Conservation (phyloP, 2,888 invertebrate species). For the Yponomeuta evonymella region DNA sequence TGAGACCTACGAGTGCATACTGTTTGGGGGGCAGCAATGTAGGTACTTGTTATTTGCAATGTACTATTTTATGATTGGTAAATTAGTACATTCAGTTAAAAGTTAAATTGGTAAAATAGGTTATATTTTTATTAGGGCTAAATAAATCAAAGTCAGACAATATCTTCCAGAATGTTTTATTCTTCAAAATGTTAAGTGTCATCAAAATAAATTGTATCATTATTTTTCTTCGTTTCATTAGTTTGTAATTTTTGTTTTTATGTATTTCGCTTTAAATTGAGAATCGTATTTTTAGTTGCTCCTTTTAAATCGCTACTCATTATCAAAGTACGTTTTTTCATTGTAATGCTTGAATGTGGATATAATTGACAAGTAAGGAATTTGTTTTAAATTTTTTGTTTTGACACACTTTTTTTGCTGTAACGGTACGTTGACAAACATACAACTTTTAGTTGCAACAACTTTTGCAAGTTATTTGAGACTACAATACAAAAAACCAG, state of each 20-base stretch:
- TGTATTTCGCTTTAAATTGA: conserved; percentile 54
- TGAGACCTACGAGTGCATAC: no score
- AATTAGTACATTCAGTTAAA: conserved; percentile 37
- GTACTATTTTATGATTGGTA: not conserved
- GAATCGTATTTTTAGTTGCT: conserved; percentile 27
- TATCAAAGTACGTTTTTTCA: conserved; percentile 6
- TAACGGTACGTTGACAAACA: conserved; percentile 18
- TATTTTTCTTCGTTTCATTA: conserved; percentile 47
- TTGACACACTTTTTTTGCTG: conserved; percentile 15
- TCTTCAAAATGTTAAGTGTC: conserved; percentile 45
- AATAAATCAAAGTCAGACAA: conserved; percentile 53
- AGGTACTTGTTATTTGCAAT: not conserved
- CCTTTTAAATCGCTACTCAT: conserved; percentile 13
- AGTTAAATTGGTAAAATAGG: conserved; percentile 41
- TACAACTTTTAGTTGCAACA: not conserved
- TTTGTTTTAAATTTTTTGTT: conserved; percentile 38
- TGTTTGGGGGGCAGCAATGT: not conserved
- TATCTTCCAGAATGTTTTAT: conserved; percentile 53
- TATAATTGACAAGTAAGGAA: conserved; percentile 27
- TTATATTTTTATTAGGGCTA: conserved; percentile 41
- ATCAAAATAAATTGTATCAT: conserved; percentile 48
- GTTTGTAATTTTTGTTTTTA: conserved; percentile 52
- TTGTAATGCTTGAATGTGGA: conserved; percentile 39
- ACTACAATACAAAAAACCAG: no score
- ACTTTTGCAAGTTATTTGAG: no score